These are phyloP conservation scores for Todiramphus chloris DNA, from an alignment of 2,113 vertebrate species.

Conservation along the genomic window DNA sequence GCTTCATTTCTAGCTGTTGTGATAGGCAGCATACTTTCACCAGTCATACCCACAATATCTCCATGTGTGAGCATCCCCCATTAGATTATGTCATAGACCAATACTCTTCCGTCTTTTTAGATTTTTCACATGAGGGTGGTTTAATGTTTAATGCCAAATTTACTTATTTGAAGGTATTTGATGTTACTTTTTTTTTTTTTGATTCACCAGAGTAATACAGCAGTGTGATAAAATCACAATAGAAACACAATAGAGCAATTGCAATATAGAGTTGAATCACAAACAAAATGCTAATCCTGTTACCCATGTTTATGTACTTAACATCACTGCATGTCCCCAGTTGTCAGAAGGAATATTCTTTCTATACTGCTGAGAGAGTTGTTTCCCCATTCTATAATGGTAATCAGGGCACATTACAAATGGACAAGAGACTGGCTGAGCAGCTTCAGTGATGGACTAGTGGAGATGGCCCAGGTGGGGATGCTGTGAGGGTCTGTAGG, in stretches of 20 bases:
- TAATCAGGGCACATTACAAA: neutral
- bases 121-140: neutral
- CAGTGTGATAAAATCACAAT: neutral
- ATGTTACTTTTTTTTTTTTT: neutral
- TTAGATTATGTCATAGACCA: neutral
- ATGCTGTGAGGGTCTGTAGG: neutral
- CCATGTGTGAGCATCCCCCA: neutral
- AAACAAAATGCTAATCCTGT: neutral
- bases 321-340: rapidly evolving
- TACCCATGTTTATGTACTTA: neutral
- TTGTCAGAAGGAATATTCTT: rapidly evolving
- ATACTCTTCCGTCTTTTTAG: neutral
- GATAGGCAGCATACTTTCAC: neutral
- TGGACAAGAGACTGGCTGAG: neutral
- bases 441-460: neutral
- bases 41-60: neutral
- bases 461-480: neutral
- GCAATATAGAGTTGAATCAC: neutral
- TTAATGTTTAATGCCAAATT: neutral
- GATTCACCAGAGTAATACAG: neutral
- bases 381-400: neutral
- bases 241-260: neutral
- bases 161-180: neutral
- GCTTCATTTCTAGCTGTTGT: neutral
- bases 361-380: neutral